phyloP scores from a whole-genome alignment of 2,113 vertebrate species.

The Odocoileus hemionus region DNA sequence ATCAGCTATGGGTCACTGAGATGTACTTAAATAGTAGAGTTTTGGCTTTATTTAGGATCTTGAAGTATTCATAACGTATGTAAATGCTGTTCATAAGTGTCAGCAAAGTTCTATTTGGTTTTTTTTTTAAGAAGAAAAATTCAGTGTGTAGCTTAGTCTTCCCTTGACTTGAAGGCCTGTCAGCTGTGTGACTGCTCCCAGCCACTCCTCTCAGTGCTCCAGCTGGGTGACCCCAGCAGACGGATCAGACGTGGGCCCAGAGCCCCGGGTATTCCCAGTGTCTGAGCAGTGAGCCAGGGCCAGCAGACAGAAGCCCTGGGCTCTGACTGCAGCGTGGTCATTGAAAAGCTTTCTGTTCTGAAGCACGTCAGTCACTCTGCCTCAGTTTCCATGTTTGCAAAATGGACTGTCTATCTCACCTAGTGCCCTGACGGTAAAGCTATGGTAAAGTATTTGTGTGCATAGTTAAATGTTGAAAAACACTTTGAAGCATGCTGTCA shows the following conservation, averaged over 20 bases:
- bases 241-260: background rate
- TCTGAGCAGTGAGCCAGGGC: background rate
- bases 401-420: background rate
- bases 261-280: background rate
- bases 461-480: background rate
- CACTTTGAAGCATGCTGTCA: background rate
- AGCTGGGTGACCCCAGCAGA: background rate
- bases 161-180: background rate
- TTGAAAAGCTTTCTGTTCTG: background rate
- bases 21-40: background rate
- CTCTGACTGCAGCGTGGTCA: background rate
- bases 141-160: background rate
- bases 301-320: background rate
- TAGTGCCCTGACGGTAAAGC: background rate
- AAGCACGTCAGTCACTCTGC: background rate
- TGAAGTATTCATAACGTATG: background rate
- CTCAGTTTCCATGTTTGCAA: background rate
- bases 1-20: background rate
- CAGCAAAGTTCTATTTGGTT: background rate
- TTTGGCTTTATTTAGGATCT: background rate
- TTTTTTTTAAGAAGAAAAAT: background rate
- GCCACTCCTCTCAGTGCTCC: fast-evolving
- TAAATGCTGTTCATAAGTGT: background rate
- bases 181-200: background rate
- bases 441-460: background rate